Evolutionary conservation across 2,797 vertebrate species (phyloP), one percentile per base, ranked within the genome.

Genomic region (Rhynchotus rufescens): DNA sequence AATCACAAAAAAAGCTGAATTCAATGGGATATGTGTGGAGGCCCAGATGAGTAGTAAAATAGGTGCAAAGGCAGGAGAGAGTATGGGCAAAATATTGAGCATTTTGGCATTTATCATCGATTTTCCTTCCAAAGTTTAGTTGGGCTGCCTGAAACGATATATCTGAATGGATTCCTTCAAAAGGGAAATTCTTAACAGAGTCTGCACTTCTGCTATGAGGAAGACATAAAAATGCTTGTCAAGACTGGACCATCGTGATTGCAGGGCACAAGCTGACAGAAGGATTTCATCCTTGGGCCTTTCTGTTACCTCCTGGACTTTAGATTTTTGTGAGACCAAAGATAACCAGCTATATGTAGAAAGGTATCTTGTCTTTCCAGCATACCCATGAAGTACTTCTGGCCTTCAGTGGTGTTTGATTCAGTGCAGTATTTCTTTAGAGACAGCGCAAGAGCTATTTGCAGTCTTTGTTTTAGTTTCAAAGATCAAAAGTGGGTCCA

Each of bases 371-470:
- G 15, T 28, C 59, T 86, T 8, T 1, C 47, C 3, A n/a, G 44
- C 8, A 4, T 34, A 72, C 84, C 86, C 14, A 2, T 88, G 88
- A 84, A 59, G 91, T 80, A 38, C 92, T 92, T 74, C 92, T 93
- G 95, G 95, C 92, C 91, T 94, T 88, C 92, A 89, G 92, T 96
- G 93, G 85, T 94, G 7, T 45, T 72, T 84, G 59, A 36, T 42
- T 88, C 20, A 54, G 28, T 1, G 3, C 88, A 68, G 32, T 7
- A 28, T 59, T 75, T 47, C 77, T 51, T 71, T 64, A 62, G 30
- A 78, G 38, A 54, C 23, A 10, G 62, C 78, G 22, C 1, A 1
- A 87, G 22, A 32, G 30, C 64, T 84, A 54, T 86, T n/a, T 52
- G 71, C 36, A 23, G 40, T 15, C 69, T 80, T 73, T 36, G 30